These are phyloP conservation scores for Xanthorhoe spadicearia DNA, from an alignment of 2,888 invertebrate genomes.

Conservation along the genomic window DNA sequence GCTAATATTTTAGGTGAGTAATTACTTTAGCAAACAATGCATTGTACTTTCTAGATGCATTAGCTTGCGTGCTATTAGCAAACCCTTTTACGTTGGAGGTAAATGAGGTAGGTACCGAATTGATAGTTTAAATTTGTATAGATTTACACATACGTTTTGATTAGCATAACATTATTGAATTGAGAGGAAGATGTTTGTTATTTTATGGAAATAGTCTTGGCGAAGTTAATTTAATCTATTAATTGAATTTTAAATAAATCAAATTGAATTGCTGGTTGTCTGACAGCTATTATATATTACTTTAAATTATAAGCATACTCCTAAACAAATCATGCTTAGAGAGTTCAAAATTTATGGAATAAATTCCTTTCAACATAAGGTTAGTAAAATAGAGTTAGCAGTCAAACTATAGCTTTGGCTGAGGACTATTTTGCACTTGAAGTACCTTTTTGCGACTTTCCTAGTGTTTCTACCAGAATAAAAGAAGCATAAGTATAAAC, in stretches of 20 bases:
- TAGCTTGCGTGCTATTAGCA: neutral
- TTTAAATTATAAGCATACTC: neutral
- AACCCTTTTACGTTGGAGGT: constrained; percentile 10
- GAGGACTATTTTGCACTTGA: too few species aligned
- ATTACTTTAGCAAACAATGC: constrained; percentile 45
- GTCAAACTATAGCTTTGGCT: neutral
- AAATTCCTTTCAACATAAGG: neutral
- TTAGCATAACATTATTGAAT: neutral
- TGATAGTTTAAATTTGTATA: neutral
- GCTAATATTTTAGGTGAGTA: constrained; percentile 81
- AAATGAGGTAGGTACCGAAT: neutral
- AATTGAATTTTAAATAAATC: too few species aligned
- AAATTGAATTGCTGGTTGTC: too few species aligned
- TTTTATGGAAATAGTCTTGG: too few species aligned
- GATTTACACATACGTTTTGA: neutral
- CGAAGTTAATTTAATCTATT: too few species aligned
- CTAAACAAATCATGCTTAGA: neutral
- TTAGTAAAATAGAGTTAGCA: neutral
- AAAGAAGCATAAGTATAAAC: too few species aligned
- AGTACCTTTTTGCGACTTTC: too few species aligned
- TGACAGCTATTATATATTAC: neutral
- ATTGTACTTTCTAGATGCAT: constrained; percentile 39
- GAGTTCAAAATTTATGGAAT: neutral
- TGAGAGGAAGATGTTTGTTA: neutral
- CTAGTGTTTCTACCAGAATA: too few species aligned